phyloP scores from a whole-genome alignment of 1,140 invertebrate species.

The Streblospio benedicti region DNA sequence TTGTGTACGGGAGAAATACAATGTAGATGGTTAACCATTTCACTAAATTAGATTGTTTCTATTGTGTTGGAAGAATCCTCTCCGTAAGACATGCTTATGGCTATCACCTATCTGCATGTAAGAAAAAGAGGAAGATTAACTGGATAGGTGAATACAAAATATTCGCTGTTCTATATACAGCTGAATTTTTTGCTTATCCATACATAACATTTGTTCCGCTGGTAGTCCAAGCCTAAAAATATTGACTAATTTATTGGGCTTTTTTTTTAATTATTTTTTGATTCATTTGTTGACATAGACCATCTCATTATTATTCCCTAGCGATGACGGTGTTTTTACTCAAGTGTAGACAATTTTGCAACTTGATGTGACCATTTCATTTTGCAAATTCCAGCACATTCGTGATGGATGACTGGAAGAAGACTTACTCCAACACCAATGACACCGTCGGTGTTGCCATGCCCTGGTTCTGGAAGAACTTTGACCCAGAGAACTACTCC shows the following conservation, averaged over 20 bases:
- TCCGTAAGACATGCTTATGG: slow-evolving; percentile 9
- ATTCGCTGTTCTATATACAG: no score
- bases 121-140: slow-evolving; percentile 12
- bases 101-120: slow-evolving; percentile 5
- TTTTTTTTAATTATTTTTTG: no score
- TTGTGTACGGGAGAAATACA: background rate
- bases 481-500: slow-evolving; percentile 91
- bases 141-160: no score
- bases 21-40: background rate
- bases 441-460: slow-evolving; percentile 78
- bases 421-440: slow-evolving; percentile 94
- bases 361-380: no score
- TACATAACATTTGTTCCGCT: no score
- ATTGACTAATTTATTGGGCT: no score
- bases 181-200: no score
- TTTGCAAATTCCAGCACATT: slow-evolving; percentile 60
- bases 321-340: no score
- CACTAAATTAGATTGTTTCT: background rate
- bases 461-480: slow-evolving; percentile 97
- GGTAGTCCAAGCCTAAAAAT: no score
- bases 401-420: slow-evolving; percentile 94
- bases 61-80: background rate
- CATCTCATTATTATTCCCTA: no score
- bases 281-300: no score
- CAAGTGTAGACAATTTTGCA: no score